Base-by-base conservation (phyloP, 2,797 vertebrate genomes). In the Amniataba percoides region DNA sequence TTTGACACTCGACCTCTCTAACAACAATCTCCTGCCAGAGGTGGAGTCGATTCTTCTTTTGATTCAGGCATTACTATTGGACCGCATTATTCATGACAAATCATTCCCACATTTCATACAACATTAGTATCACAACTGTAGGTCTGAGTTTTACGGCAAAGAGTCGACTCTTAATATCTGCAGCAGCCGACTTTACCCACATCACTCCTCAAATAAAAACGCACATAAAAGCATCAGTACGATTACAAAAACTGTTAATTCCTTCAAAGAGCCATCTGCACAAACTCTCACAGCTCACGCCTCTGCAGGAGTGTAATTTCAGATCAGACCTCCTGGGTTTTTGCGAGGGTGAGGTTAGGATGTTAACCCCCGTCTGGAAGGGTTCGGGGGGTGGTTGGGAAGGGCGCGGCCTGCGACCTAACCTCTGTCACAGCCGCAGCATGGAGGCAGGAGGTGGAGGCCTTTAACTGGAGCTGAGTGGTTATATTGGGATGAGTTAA, bases 351-450 rank as follows among this genome's bases (percentile, higher is more conserved):
- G 77, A 57, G 52, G 74, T 76, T 65, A 79, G 23, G 10, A 62
- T 45, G 56, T 18, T 69, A 53, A 74, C 67, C 55, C 7, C 6
- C 8, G 23, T 72, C 62, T 81, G 71, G 45, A 25, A 14, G 58
- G 42, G 31, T 55, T 65, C 53, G 49, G 36, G 61, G 71, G 73
- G 58, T 66, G 73, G 6, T 81, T 36, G 34, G 49, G 19, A 31
- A 70, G 72, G 80, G 68, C 5, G 13, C 5, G 31, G 25, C 76
- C 71, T 74, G 45, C 9, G 43, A 46, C 31, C 66, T 51, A 31
- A 82, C 83, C 80, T 68, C 60, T 60, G 62, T 78, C 72, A 63
- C 66, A 68, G 36, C 63, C 66, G 42, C 61, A 63, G 65, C 46
- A 63, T 48, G 67, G 45, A 55, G 60, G 31, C 2, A 0, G 25